phyloP scores from a whole-genome alignment of 2,113 vertebrate genomes.

The Podarcis cretensis region DNA sequence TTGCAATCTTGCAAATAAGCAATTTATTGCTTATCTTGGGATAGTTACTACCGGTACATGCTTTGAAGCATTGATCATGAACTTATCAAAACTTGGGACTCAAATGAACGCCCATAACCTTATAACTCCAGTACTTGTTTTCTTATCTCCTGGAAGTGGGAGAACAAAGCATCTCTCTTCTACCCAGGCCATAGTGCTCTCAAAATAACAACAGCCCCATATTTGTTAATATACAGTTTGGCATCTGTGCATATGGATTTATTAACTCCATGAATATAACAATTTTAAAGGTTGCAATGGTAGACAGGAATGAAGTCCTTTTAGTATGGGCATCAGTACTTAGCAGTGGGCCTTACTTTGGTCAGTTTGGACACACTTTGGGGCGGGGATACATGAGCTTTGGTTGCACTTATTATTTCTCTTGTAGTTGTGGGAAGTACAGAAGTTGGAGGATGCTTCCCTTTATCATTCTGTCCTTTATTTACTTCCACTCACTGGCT shows the following conservation, averaged over 20 bases:
- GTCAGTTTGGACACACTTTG: neutral
- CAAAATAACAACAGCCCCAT: neutral
- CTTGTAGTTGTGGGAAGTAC: slow-evolving; percentile 24
- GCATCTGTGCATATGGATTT: neutral
- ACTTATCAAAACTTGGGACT: neutral
- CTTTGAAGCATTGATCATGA: neutral
- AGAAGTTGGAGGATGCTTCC: slow-evolving; percentile 2
- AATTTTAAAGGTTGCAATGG: neutral
- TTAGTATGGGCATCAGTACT: neutral
- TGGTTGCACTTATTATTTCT: neutral
- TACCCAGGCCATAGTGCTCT: neutral
- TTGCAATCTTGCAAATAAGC: neutral
- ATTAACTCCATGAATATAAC: neutral
- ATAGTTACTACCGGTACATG: neutral
- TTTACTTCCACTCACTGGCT: slow-evolving; percentile 35
- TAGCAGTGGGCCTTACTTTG: neutral
- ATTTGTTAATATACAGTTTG: neutral
- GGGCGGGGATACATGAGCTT: neutral
- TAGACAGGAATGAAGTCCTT: neutral
- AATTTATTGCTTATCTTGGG: neutral
- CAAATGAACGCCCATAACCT: neutral
- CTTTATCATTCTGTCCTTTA: slow-evolving; percentile 43
- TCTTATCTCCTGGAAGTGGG: neutral
- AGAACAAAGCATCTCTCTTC: neutral
- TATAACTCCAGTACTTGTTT: neutral